These are phyloP conservation scores for Lota lota DNA, from an alignment of 2,113 vertebrate species.

Conservation along the genomic window DNA sequence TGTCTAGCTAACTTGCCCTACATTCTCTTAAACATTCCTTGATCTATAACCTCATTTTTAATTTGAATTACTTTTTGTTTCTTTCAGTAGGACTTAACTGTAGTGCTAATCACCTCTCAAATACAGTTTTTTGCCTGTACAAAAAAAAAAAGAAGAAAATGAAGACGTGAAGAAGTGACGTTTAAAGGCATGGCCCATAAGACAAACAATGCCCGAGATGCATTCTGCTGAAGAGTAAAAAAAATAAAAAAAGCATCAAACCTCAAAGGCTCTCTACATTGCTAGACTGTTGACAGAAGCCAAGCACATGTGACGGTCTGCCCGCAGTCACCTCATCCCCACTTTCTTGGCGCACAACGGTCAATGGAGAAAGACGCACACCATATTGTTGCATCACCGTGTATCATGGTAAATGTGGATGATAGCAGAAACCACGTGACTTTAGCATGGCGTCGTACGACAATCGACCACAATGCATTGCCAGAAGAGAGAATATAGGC, in stretches of 20 bases:
- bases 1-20: conserved; percentile 50
- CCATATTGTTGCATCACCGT: too few relatives aligned
- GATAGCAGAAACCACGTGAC: background rate
- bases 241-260: conserved; percentile 13
- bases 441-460: background rate
- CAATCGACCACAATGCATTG: background rate
- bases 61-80: conserved; percentile 12
- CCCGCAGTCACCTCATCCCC: conserved; percentile 5
- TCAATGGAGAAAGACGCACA: too few relatives aligned
- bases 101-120: conserved; percentile 40
- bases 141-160: conserved; percentile 16
- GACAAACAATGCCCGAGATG: conserved; percentile 50
- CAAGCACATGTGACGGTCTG: conserved; percentile 60
- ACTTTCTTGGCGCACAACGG: too few relatives aligned
- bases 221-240: conserved; percentile 48
- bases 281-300: conserved; percentile 55
- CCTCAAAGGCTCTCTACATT: background rate
- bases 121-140: conserved; percentile 37
- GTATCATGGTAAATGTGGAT: background rate
- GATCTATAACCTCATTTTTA: conserved; percentile 45
- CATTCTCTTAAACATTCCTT: conserved; percentile 69
- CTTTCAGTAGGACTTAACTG: conserved; percentile 37
- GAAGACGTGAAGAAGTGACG: too few relatives aligned
- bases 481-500: background rate
- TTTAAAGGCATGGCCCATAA: too few relatives aligned